Evolutionary conservation across 1,140 invertebrate genomes (phyloP), one percentile per base, ranked within the genome.

Genomic region (Pristionchus pacificus): DNA sequence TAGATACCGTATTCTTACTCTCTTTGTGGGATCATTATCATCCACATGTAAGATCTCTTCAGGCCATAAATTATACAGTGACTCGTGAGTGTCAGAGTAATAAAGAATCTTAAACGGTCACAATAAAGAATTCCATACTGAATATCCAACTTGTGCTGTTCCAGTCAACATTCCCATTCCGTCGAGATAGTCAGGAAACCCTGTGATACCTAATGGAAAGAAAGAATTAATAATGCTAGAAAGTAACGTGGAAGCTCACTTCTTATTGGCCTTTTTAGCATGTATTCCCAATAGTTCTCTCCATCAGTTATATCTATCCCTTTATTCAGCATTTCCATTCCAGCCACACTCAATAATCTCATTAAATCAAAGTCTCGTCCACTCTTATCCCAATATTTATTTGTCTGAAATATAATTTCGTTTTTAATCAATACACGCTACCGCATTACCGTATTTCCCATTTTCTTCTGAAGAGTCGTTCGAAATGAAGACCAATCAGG

Each of bases 141-240:
- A 49, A 58, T 61, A 70, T 6, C 55, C 60, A 33, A 70, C 29
- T 15, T 70, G 68, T 24, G 60, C 33, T 0, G 68, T 61, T 2
- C 68, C 68, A 6, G 55, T 32, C 10, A 64, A 57, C 55, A 38
- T 60, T 30, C 68, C 68, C 14, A 25, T 55, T 25, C 68, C 68
- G 25, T 70, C 68, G 0, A 70, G 25, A 38, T 63, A 70, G 6
- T 70, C 68, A 3, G 60, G 55, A 33, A 70, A 28, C 24, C 68
- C 68, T 10, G 68, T 62, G 15, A 70, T 31, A 61, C 67, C 66
- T 68, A 25, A n/a, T n/a, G n/a, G n/a, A n/a, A n/a, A n/a, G n/a
- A n/a, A n/a, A n/a, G n/a, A n/a, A n/a, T n/a, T n/a, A n/a, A n/a
- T n/a, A n/a, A n/a, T n/a, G n/a, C n/a, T n/a, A n/a, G n/a, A n/a